phyloP scores from a whole-genome alignment of 2,113 vertebrate species.

The Zapornia atra region DNA sequence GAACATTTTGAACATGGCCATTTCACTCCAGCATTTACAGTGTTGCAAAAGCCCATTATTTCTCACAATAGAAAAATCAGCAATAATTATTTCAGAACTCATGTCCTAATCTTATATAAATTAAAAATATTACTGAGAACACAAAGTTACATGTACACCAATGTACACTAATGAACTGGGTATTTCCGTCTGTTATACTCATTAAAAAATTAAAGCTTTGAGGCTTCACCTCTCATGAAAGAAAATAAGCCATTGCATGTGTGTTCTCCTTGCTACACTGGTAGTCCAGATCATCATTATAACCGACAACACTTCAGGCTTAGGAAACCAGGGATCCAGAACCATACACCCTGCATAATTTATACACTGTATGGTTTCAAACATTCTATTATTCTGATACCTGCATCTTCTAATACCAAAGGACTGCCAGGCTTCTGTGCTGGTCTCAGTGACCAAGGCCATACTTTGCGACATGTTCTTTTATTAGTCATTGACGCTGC shows the following conservation, averaged over 20 bases:
- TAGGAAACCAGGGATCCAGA: not conserved
- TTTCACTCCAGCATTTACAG: not conserved
- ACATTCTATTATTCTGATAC: not conserved
- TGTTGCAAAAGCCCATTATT: not conserved
- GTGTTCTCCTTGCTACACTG: not conserved
- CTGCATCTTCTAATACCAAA: not conserved
- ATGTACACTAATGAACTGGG: not conserved
- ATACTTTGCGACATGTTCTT: not conserved
- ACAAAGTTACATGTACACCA: not conserved
- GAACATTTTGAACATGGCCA: not conserved
- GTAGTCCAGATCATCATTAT: not conserved
- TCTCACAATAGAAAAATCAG: not conserved
- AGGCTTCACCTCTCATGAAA: not conserved
- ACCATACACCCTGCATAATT: not conserved
- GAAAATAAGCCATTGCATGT: not conserved
- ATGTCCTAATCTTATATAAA: not conserved
- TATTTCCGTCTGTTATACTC: not conserved
- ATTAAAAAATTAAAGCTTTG: not conserved
- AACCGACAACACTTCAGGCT: not conserved
- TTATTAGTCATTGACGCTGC: not conserved
- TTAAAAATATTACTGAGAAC: not conserved
- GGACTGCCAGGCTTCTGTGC: not conserved
- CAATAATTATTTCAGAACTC: not conserved
- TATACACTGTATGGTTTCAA: not conserved
- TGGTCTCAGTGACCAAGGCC: not conserved